A percentile compares a stretch with the other conserved stretches of the same genome.
Evolutionary conservation across 2,888 invertebrate genomes (phyloP).

Genomic region (Meta bourneti): DNA sequence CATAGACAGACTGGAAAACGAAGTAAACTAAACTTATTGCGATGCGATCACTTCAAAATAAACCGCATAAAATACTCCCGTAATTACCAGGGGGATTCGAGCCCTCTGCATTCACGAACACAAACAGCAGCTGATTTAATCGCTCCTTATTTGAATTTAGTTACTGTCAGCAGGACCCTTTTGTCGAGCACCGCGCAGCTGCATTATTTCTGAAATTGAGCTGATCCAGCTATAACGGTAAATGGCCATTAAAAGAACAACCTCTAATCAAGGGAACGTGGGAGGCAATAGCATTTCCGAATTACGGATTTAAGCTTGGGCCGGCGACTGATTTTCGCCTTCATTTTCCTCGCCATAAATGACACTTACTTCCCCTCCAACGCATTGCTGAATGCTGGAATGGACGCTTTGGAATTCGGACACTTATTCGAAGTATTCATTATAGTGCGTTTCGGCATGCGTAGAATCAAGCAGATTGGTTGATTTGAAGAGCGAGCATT

Average conservation of each 20-base stretch:
- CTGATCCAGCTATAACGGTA: slow-evolving; percentile 51
- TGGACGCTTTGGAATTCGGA: slow-evolving; percentile 28
- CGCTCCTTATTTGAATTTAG: background rate
- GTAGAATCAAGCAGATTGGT: slow-evolving; percentile 20
- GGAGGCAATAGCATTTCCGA: slow-evolving; percentile 21
- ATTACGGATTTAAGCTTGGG: slow-evolving; percentile 14
- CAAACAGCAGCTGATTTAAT: background rate
- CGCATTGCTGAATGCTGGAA: slow-evolving; percentile 2
- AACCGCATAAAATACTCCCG: no score
- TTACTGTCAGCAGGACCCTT: slow-evolving; percentile 9
- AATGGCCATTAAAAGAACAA: slow-evolving; percentile 50
- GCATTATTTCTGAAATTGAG: slow-evolving; percentile 13
- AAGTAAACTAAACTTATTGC: no score
- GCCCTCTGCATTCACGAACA: no score
- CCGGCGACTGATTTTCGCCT: slow-evolving; percentile 20
- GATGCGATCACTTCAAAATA: no score
- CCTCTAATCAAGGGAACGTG: slow-evolving; percentile 25
- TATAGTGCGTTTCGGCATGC: slow-evolving; percentile 11
- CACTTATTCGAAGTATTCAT: slow-evolving; percentile 15
- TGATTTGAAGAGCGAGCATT: background rate
- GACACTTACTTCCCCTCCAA: background rate
- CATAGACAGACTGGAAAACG: no score
- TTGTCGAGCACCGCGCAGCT: background rate
- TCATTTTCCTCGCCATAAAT: slow-evolving; percentile 13
- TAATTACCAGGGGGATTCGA: no score